These are phyloP conservation scores for Enteromius treurensis DNA, from an alignment of 2,797 vertebrate species.

Conservation along the genomic window DNA sequence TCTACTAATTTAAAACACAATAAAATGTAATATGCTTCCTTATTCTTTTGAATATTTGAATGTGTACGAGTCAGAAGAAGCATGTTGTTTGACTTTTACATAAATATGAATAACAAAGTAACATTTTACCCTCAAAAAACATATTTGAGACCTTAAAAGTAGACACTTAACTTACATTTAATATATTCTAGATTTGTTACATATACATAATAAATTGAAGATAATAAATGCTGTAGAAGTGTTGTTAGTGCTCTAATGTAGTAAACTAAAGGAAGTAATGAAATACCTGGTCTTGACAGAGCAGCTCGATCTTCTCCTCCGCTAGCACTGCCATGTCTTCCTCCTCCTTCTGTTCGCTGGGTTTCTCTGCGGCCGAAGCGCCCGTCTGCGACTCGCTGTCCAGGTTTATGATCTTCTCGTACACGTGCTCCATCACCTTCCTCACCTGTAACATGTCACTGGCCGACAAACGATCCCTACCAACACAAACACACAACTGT, in stretches of 20 bases:
- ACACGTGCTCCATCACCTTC: constrained; percentile 89
- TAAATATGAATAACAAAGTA: too few species aligned
- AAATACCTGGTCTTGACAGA: constrained; percentile 86
- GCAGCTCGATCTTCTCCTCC: constrained; percentile 87
- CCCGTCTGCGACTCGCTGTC: constrained; percentile 88
- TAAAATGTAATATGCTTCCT: too few species aligned
- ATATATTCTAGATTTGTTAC: too few species aligned
- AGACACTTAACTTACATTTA: too few species aligned
- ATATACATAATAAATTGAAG: not conserved
- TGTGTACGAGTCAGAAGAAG: too few species aligned
- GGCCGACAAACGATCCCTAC: constrained; percentile 84
- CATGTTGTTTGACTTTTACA: too few species aligned
- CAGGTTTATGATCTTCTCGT: constrained; percentile 88
- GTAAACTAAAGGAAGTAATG: too few species aligned
- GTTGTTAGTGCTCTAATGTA: too few species aligned
- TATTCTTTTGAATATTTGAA: too few species aligned
- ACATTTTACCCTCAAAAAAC: too few species aligned
- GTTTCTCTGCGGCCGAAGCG: constrained; percentile 84
- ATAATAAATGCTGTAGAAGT: not conserved
- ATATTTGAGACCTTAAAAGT: too few species aligned
- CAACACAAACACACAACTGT: not conserved
- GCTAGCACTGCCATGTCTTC: constrained; percentile 85
- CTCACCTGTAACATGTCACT: constrained; percentile 90
- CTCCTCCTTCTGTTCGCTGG: constrained; percentile 86
- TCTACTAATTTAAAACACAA: too few species aligned